These are phyloP conservation scores for Rhinolophus ferrumequinum DNA, from an alignment of 2,113 vertebrate species.

Conservation along the genomic window DNA sequence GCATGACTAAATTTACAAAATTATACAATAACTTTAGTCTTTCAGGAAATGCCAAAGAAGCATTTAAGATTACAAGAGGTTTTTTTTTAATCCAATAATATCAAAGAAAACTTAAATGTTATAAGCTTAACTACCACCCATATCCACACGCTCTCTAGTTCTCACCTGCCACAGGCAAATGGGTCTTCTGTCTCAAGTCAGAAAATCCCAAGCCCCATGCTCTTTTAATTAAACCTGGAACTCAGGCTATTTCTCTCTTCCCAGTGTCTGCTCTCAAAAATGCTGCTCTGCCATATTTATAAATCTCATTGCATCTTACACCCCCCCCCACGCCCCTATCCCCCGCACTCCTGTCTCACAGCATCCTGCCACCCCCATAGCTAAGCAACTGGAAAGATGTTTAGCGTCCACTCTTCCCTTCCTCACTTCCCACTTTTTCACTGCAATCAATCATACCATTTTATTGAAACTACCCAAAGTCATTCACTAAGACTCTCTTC, in stretches of 20 bases:
- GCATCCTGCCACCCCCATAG: background rate
- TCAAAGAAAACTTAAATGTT: background rate
- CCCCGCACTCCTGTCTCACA: background rate
- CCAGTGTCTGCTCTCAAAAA: slow-evolving; percentile 5
- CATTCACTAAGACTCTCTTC: background rate
- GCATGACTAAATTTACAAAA: background rate
- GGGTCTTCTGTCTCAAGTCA: background rate
- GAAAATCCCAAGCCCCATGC: background rate
- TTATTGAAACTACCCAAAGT: background rate
- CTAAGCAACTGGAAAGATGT: background rate
- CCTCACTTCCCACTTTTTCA: background rate
- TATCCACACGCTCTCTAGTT: background rate
- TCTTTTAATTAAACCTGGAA: background rate
- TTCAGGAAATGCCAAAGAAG: background rate
- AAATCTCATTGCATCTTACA: background rate
- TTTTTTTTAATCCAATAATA: background rate
- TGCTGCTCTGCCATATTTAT: background rate
- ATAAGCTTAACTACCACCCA: background rate
- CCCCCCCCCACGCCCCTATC: background rate
- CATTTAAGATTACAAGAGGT: background rate
- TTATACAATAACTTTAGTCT: background rate
- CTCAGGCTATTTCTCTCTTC: background rate
- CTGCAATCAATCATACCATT: background rate
- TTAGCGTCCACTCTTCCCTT: background rate
- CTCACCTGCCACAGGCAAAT: background rate